Evolutionary conservation across 2,888 invertebrate species (phyloP), one percentile per base, ranked within the genome.

Genomic region (Troilus luridus): DNA sequence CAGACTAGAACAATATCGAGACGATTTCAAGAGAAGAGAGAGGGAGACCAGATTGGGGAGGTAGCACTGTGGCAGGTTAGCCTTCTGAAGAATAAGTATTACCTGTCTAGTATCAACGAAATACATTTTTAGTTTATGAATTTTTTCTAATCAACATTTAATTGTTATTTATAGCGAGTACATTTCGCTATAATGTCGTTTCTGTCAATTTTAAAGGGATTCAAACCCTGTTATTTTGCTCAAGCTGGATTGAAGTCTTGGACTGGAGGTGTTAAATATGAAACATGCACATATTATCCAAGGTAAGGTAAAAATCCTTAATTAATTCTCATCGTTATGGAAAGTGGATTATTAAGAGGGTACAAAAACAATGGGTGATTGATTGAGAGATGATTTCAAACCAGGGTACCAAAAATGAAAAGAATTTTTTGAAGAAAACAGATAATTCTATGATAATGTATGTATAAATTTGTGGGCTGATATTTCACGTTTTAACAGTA

Each of bases 261-360:
- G 93, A 92, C 92, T 59, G 94, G 95, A 92, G 95, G 94, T 12
- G 95, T 96, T 85, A 95, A 95, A 93, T 96, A 96, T 93, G 93
- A 93, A 56, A 93, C 94, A 6, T 93, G 95, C 77, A 94, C 93
- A 8, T 95, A 95, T 93, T 96, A 96, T 94, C 97, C 97, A 77
- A 95, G 96, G 96, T 96, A 94, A 93, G 92, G 93, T 24, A n/a
- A 9, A 11, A 67, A 67, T 11, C 24, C 2, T n/a, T n/a, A 41
- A 41, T 41, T 41, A 41, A 41, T 41, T 41, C 41, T 41, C 41
- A 41, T 41, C 1, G 41, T 41, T 41, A 41, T 41, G 41, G 41
- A 41, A 41, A 41, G 41, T 41, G 41, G 41, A 41, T 41, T 3
- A 41, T 41, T 41, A 41, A 41, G 41, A 41, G 41, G 41, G 41